Percentiles rank a stretch among this genome's conserved stretches.
These are phyloP conservation scores for Drosophila mercatorum DNA, from an alignment of 2,888 invertebrate genomes.

Conservation along the genomic window DNA sequence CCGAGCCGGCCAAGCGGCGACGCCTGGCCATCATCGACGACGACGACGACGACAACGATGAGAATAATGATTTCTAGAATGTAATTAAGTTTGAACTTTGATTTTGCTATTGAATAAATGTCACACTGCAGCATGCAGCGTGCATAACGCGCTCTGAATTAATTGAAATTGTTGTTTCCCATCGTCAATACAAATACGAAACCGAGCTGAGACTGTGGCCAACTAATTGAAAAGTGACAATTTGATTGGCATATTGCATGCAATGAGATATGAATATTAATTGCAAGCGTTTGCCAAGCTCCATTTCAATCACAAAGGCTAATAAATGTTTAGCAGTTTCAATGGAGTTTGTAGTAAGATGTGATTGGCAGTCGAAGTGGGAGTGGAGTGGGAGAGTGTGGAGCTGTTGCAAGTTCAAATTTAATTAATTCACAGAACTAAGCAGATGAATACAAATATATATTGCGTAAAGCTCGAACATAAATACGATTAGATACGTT, in stretches of 20 bases:
- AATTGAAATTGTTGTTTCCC: constrained; percentile 31
- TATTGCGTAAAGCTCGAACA: too few relatives aligned
- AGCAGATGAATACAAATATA: too few relatives aligned
- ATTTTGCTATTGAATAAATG: constrained; percentile 51
- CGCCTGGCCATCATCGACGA: constrained; percentile 83
- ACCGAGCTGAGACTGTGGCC: background rate
- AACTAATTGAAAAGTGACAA: background rate
- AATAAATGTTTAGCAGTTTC: background rate
- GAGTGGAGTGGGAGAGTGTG: background rate
- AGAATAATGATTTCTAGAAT: constrained; percentile 60
- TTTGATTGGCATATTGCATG: background rate
- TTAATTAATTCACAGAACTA: too few relatives aligned
- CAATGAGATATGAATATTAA: background rate
- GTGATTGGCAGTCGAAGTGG: too few relatives aligned
- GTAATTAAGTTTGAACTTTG: constrained; percentile 31
- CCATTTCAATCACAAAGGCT: background rate
- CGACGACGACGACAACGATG: constrained; percentile 81
- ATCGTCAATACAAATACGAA: background rate
- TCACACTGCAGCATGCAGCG: constrained; percentile 43
- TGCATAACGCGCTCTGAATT: constrained; percentile 35
- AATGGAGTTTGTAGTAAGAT: background rate
- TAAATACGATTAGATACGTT: background rate
- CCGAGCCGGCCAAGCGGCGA: constrained; percentile 81
- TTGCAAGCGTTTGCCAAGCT: background rate
- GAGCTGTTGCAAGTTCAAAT: background rate